Conservation (phyloP, 1,140 invertebrate species). For the Brevipalpus yothersi region DNA sequence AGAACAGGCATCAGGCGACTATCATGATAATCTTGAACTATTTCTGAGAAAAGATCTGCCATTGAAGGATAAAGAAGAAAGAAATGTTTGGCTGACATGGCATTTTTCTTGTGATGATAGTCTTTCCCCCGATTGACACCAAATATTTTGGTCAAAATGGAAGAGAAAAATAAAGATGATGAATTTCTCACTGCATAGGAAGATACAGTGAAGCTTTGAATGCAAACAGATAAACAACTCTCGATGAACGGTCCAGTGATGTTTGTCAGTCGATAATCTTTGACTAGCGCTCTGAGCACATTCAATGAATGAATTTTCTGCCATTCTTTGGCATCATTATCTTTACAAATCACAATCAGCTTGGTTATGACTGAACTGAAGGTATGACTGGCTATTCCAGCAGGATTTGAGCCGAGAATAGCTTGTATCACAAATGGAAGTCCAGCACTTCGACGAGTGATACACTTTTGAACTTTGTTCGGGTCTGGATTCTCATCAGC, state of each 20-base stretch:
- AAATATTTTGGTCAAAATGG: slow-evolving; percentile 65
- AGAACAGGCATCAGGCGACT: neutral
- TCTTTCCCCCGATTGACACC: slow-evolving; percentile 51
- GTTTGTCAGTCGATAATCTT: slow-evolving; percentile 45
- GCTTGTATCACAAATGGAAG: slow-evolving; percentile 71
- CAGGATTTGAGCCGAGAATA: slow-evolving; percentile 7
- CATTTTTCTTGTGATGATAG: slow-evolving; percentile 42
- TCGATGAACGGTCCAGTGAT: slow-evolving; percentile 37
- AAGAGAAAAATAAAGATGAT: slow-evolving; percentile 52
- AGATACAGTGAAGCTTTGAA: neutral
- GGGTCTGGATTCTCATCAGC: slow-evolving; percentile 3
- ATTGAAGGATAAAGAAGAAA: slow-evolving; percentile 48
- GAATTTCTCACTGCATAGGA: slow-evolving; percentile 36
- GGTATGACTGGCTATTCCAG: neutral
- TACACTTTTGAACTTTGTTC: neutral
- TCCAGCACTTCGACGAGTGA: slow-evolving; percentile 63
- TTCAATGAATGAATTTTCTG: slow-evolving; percentile 44
- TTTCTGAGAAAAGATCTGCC: neutral
- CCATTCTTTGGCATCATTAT: slow-evolving; percentile 1
- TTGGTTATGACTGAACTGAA: neutral
- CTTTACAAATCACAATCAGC: neutral
- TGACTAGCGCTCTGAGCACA: slow-evolving; percentile 51
- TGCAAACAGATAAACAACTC: neutral
- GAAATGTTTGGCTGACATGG: slow-evolving; percentile 41
- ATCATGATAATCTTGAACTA: neutral